phyloP scores from a whole-genome alignment of 2,113 vertebrate species.

The Neomonachus schauinslandi region DNA sequence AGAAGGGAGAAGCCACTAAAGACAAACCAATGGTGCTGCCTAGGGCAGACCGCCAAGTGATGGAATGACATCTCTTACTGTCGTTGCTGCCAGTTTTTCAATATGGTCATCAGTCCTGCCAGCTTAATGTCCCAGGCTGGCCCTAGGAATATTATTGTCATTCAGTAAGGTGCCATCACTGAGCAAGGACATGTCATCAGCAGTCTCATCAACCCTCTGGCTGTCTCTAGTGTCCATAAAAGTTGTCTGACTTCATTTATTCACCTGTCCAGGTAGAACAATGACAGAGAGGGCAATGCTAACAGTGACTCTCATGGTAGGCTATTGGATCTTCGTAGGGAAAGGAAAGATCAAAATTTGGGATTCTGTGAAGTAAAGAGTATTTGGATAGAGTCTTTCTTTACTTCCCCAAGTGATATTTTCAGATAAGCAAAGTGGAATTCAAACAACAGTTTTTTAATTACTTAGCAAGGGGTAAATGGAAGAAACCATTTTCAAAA shows the following conservation, averaged over 20 bases:
- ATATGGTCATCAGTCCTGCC: not conserved
- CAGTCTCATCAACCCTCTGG: constrained; percentile 39
- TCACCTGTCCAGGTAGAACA: constrained; percentile 49
- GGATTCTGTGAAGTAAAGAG: not conserved
- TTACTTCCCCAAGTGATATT: not conserved
- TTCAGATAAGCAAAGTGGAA: not conserved
- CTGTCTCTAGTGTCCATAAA: constrained; percentile 23
- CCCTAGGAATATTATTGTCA: not conserved
- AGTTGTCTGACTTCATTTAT: not conserved
- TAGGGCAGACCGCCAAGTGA: not conserved
- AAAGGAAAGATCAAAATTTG: not conserved
- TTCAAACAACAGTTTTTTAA: not conserved
- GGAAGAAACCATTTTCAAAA: not conserved
- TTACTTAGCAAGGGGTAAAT: not conserved
- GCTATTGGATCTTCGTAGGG: not conserved
- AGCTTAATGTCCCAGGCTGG: not conserved
- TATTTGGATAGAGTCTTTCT: not conserved
- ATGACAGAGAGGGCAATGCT: not conserved
- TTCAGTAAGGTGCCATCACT: not conserved
- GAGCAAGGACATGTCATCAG: not conserved
- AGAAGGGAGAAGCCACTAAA: not conserved
- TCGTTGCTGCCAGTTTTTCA: not conserved
- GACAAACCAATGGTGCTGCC: not conserved
- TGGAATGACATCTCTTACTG: not conserved
- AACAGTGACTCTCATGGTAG: not conserved